Evolutionary conservation across 2,113 vertebrate species (phyloP).

Genomic region (Phylloscopus trochilus): DNA sequence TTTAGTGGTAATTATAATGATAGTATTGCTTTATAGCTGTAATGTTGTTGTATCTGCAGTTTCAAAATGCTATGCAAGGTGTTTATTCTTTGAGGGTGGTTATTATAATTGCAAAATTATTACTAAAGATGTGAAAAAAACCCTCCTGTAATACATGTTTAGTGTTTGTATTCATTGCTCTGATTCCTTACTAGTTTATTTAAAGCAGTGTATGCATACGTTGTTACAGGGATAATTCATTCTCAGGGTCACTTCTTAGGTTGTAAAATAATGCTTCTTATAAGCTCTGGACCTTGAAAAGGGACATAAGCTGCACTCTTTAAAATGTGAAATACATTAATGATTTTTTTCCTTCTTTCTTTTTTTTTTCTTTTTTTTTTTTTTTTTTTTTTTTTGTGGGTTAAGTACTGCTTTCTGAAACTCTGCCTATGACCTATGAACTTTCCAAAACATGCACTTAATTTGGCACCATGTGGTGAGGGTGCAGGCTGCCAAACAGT

Average conservation of each 20-base stretch:
- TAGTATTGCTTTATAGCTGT: neutral
- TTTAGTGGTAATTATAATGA: neutral
- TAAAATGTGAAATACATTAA: neutral
- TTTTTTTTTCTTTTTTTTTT: too few species aligned
- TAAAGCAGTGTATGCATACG: neutral
- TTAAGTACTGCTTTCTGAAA: neutral
- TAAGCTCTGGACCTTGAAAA: neutral
- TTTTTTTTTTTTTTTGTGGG: neutral
- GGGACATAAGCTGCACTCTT: neutral
- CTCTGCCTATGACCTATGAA: neutral
- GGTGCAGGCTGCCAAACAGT: neutral
- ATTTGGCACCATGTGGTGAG: neutral
- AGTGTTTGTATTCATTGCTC: neutral
- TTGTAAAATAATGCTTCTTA: neutral
- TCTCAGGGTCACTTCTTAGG: neutral
- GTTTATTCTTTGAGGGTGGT: neutral
- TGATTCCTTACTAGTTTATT: neutral
- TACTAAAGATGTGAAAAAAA: neutral
- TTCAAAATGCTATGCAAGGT: neutral
- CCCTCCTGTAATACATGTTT: rapidly evolving
- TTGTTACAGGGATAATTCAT: neutral
- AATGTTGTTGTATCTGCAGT: neutral
- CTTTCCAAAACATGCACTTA: neutral
- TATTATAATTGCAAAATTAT: neutral
- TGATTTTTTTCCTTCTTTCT: neutral